Evolutionary conservation across 2,113 vertebrate species (phyloP).

Genomic region (Carassius gibelio): DNA sequence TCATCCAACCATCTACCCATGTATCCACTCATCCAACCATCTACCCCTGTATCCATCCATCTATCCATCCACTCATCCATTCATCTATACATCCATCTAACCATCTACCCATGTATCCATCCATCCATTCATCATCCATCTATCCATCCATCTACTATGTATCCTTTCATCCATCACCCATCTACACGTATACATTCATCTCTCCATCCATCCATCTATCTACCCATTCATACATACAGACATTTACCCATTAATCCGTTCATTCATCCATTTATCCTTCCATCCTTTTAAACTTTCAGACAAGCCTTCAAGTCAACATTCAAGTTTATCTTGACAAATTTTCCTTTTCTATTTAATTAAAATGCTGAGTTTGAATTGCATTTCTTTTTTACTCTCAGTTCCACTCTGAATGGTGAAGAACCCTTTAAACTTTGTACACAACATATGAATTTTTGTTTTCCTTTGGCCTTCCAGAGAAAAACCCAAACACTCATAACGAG

Average conservation of each 20-base stretch:
- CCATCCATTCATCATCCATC: neutral
- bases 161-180: neutral
- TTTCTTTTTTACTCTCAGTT: neutral
- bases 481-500: constrained; percentile 24
- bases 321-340: neutral
- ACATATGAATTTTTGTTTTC: neutral
- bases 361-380: neutral
- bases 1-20: no score
- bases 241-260: neutral
- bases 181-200: no score
- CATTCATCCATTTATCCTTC: neutral
- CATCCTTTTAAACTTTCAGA: neutral
- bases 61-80: no score
- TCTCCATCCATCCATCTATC: no score
- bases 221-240: no score
- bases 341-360: neutral
- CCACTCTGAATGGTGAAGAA: neutral
- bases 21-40: no score
- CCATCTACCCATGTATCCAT: neutral
- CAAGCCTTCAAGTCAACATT: neutral
- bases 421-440: neutral
- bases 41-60: no score
- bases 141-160: neutral
- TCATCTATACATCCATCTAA: no score
- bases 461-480: neutral